Conservation (phyloP, 2,888 invertebrate species). For the Drosophila birchii region DNA sequence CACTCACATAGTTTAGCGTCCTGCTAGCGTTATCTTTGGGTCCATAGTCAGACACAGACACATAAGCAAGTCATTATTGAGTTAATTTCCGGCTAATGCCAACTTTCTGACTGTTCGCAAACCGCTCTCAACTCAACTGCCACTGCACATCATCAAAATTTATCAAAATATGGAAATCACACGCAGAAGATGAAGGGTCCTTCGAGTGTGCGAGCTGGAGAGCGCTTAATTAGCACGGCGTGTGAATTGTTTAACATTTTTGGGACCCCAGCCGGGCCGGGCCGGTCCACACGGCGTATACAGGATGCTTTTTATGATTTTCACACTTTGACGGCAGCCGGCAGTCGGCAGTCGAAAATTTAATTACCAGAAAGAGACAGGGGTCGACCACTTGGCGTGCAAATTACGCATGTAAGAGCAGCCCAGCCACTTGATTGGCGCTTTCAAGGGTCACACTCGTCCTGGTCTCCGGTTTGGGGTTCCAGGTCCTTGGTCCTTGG, state of each 20-base stretch:
- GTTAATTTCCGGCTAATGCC: slow-evolving; percentile 70
- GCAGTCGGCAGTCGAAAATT: slow-evolving; percentile 62
- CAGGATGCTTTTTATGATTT: slow-evolving; percentile 74
- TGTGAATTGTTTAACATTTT: slow-evolving; percentile 79
- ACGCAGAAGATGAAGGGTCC: slow-evolving; percentile 32
- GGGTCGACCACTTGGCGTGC: slow-evolving; percentile 67
- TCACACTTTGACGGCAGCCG: slow-evolving; percentile 66
- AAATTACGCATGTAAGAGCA: slow-evolving; percentile 73
- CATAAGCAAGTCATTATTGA: slow-evolving; percentile 61
- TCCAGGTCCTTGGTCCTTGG: slow-evolving; percentile 13
- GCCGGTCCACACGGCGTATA: slow-evolving; percentile 63
- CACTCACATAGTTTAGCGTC: slow-evolving; percentile 7
- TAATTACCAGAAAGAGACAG: slow-evolving; percentile 63
- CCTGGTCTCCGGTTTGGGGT: slow-evolving; percentile 15
- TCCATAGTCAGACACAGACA: background rate
- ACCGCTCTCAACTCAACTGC: slow-evolving; percentile 9
- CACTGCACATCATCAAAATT: slow-evolving; percentile 69
- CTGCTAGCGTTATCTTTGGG: background rate
- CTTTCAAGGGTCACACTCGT: slow-evolving; percentile 71
- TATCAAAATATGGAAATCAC: slow-evolving; percentile 75
- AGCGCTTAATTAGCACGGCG: slow-evolving; percentile 75
- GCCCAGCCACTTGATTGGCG: slow-evolving; percentile 74
- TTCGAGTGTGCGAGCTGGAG: slow-evolving; percentile 31
- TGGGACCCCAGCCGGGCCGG: slow-evolving; percentile 47
- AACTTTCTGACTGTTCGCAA: slow-evolving; percentile 44